Evolutionary conservation across 2,797 vertebrate genomes (phyloP), one percentile per base, ranked within the genome.

Genomic region (Rhynchonycteris naso): DNA sequence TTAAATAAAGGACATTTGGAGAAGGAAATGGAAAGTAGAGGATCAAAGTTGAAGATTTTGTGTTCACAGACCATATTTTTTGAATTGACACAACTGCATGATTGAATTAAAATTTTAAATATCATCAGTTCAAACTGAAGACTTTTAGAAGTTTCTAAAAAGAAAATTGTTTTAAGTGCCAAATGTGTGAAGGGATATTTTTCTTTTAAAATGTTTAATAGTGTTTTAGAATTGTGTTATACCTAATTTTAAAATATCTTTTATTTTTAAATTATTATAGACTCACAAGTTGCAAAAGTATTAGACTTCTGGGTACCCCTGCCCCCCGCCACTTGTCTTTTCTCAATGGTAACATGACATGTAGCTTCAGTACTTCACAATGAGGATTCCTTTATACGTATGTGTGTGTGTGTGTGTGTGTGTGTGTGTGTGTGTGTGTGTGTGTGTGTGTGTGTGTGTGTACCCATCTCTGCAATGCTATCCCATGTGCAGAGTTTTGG

Each of bases 1-100:
- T 94, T 78, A 88, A 95, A 95, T 69, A 90, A 88, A 95, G 81
- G 38, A 35, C 69, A 33, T 68, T 74, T 69, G 30, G 88, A 82
- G 69, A 96, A 88, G 43, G 80, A 94, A 93, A 92, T 4, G 5
- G 47, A 92, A 13, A 15, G 5, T 16, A 6, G 7, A 68, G 21
- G 33, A 58, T 79, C 63, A 84, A 59, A 63, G 47, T 30, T 56
- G n/a, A 95, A 72, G 21, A 52, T 82, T 91, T 94, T 19, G 66
- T 88, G 59, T 61, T 85, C 33, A 79, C n/a, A 91, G 18, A 10
- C 13, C 52, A 18, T 43, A 71, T 11, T 61, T 93, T 86, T 87
- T 38, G 68, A 95, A 66, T 59, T 59, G 59, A 82, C 22, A 43
- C 26, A 68, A 52, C 6, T 47, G n/a, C 5, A 58, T 69, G 21